A percentile compares a stretch with the other conserved stretches of the same genome.
Evolutionary conservation across 2,797 vertebrate genomes (phyloP).

Genomic region (Enoplosus armatus): DNA sequence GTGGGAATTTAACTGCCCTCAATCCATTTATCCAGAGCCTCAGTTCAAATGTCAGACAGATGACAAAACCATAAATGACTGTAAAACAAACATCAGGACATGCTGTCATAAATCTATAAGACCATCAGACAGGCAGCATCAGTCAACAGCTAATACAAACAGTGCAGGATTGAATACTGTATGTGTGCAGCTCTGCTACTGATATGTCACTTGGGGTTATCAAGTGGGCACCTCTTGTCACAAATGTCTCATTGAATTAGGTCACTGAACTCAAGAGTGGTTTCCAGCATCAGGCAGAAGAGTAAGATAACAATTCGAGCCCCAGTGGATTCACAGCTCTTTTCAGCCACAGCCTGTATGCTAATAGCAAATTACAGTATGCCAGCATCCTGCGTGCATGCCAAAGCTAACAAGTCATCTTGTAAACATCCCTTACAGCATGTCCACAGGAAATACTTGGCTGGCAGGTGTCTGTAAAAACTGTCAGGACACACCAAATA

Average conservation of each 20-base stretch:
- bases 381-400: background rate
- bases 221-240: slow-evolving; percentile 45
- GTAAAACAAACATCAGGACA: slow-evolving; percentile 16
- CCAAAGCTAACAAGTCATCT: background rate
- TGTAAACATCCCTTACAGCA: background rate
- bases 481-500: background rate
- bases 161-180: slow-evolving; percentile 36
- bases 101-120: slow-evolving; percentile 38
- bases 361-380: background rate
- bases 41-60: slow-evolving; percentile 16
- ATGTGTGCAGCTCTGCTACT: slow-evolving; percentile 23
- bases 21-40: background rate
- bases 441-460: background rate
- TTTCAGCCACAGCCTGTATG: slow-evolving; percentile 14
- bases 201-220: slow-evolving; percentile 64
- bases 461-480: slow-evolving; percentile 3
- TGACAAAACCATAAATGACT: slow-evolving; percentile 21
- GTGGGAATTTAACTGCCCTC: background rate
- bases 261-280: slow-evolving; percentile 37
- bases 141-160: slow-evolving; percentile 40
- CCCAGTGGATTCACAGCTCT: background rate
- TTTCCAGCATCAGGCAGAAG: slow-evolving; percentile 18
- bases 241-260: slow-evolving; percentile 46
- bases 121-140: slow-evolving; percentile 46
- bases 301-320: slow-evolving; percentile 9